phyloP scores from a whole-genome alignment of 2,888 invertebrate species.

The Eretmocerus hayati region DNA sequence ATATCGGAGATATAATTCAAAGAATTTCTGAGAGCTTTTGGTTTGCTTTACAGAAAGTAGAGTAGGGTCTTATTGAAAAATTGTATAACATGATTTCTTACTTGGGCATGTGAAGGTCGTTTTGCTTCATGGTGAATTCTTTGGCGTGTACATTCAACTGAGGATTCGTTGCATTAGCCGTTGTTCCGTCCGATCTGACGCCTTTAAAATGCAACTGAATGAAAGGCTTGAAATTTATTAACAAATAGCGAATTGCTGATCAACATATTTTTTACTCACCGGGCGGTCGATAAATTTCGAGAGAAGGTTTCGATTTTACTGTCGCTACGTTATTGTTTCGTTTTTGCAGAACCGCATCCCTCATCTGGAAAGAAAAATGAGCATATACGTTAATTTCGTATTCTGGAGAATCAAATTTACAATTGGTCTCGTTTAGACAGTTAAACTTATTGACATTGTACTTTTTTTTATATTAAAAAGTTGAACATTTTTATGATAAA shows the following conservation, averaged over 20 bases:
- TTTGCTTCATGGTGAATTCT: slow-evolving; percentile 79
- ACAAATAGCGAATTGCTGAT: too few species aligned
- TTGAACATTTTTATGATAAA: too few species aligned
- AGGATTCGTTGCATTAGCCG: slow-evolving; percentile 47
- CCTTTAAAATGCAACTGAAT: slow-evolving; percentile 44
- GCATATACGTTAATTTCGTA: too few species aligned
- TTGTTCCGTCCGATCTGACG: slow-evolving; percentile 57
- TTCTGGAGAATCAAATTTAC: too few species aligned
- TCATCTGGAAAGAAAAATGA: slow-evolving; percentile 41
- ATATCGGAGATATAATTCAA: too few species aligned
- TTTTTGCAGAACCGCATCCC: slow-evolving; percentile 61
- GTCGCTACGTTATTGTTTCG: slow-evolving; percentile 66
- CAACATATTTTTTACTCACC: slow-evolving; percentile 60
- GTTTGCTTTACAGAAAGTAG: too few species aligned
- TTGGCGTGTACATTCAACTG: slow-evolving; percentile 83
- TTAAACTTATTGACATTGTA: too few species aligned
- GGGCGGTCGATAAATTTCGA: slow-evolving; percentile 85
- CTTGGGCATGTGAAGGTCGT: slow-evolving; percentile 44
- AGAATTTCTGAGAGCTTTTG: too few species aligned
- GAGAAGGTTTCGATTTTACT: slow-evolving; percentile 68
- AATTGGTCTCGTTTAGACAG: too few species aligned
- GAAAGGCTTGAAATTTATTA: too few species aligned
- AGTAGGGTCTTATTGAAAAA: too few species aligned
- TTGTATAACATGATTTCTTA: slow-evolving; percentile 26
- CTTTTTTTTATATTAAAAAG: too few species aligned